Percentiles rank a stretch among this genome's conserved stretches.
phyloP scores from a whole-genome alignment of 1,140 invertebrate genomes.

The Temnothorax curvispinosus region DNA sequence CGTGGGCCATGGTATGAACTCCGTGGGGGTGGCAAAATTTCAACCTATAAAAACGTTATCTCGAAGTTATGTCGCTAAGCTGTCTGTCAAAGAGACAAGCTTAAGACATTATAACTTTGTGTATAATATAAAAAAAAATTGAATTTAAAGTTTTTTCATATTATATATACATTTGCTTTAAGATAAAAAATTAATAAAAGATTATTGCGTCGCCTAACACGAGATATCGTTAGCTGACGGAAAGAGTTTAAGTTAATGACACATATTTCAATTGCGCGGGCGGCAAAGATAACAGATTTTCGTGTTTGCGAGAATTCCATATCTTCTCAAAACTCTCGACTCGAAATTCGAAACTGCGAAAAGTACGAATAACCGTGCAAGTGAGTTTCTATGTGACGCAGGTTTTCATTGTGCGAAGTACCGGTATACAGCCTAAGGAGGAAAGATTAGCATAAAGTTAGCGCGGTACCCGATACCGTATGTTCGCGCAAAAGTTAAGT shows the following conservation, averaged over 20 bases:
- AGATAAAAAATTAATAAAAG: background rate
- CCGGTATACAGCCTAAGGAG: slow-evolving; percentile 62
- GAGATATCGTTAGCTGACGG: background rate
- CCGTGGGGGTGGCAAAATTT: slow-evolving; percentile 1
- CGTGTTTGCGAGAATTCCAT: background rate
- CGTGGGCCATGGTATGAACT: slow-evolving; percentile 19
- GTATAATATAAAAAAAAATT: background rate
- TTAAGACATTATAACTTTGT: background rate
- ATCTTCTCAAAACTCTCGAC: background rate
- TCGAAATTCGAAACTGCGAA: background rate
- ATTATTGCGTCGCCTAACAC: background rate
- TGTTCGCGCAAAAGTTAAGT: slow-evolving; percentile 75
- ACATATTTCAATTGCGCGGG: background rate
- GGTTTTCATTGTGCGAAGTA: slow-evolving; percentile 36
- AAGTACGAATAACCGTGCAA: slow-evolving; percentile 11
- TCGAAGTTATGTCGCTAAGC: background rate
- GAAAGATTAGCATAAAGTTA: slow-evolving; percentile 76
- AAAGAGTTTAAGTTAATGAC: background rate
- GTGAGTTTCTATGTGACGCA: background rate
- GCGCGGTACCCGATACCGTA: slow-evolving; percentile 57
- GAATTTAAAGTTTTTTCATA: background rate
- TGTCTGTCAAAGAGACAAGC: background rate
- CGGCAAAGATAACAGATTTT: background rate
- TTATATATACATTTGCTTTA: background rate
- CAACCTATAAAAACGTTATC: slow-evolving; percentile 43